Base-by-base conservation (phyloP, 1,140 invertebrate species). In the Daktulosphaira vitifoliae region DNA sequence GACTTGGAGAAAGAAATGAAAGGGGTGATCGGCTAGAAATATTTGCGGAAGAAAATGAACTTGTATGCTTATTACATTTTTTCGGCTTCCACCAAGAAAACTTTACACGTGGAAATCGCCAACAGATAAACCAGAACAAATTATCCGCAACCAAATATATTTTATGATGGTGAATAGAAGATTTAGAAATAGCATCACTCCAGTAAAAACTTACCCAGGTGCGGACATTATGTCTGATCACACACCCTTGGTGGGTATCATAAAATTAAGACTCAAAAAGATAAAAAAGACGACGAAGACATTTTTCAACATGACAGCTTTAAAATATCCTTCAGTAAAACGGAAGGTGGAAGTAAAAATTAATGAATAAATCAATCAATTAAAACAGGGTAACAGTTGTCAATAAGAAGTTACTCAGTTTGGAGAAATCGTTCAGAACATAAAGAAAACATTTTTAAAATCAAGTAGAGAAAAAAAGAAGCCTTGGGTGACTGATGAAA, bases 101-200 rank as follows among this genome's bases (percentile, higher is more conserved):
- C 46, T 74, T 26, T 74, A 73, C 46, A 75, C 74, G 8, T 75
- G n/a, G n/a, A 74, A 69, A 37, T 73, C 71, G 22, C 73, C 74
- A 37, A 22, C 33, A 16, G 70, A 74, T 65, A 49, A 26, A 49
- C 48, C 6, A 26, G 48, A 26, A 25, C 5, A 49, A 49, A 68
- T 71, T 18, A 66, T 73, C 3, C 52, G 73, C 54, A 76, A 74
- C 66, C 73, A 74, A 67, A 75, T 75, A 56, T 72, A 75, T 62
- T 75, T 68, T 59, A 69, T 76, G 0, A 42, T 73, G 29, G 68
- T 73, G 1, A 71, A 72, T 23, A 68, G 68, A 44, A 53, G 72
- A 18, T 75, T 70, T 49, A 65, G 67, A 64, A 76, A 74, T 67
- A 65, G 48, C 54, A 26, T 74, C 0, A 73, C 68, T 51, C 67